phyloP scores from a whole-genome alignment of 1,140 invertebrate genomes.

The Kradibia gibbosae region DNA sequence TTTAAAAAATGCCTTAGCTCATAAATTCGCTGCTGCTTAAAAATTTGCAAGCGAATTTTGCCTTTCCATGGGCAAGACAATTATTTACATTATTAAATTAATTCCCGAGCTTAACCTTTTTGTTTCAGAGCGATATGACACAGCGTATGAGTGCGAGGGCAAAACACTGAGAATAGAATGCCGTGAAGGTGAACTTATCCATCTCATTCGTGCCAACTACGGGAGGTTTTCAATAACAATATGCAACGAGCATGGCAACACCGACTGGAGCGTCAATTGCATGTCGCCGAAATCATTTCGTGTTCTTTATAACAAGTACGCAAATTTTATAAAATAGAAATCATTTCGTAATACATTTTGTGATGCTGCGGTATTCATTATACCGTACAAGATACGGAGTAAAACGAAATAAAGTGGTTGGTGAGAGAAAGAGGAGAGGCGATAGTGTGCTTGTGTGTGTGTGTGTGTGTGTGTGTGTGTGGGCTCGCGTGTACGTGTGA shows the following conservation, averaged over 20 bases:
- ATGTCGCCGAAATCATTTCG: slow-evolving; percentile 88
- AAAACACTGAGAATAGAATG: slow-evolving; percentile 91
- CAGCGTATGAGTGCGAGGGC: slow-evolving; percentile 94
- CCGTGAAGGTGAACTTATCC: slow-evolving; percentile 88
- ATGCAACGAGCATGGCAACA: slow-evolving; percentile 96
- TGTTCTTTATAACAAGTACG: slow-evolving; percentile 85
- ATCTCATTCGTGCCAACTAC: slow-evolving; percentile 94
- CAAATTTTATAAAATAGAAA: slow-evolving; percentile 38
- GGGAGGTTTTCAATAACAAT: slow-evolving; percentile 96
- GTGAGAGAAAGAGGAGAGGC: background rate
- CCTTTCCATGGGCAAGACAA: too few relatives aligned
- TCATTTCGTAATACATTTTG: background rate
- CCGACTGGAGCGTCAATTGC: slow-evolving; percentile 97
- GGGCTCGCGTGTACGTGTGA: background rate
- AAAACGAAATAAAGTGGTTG: background rate
- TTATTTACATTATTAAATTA: background rate
- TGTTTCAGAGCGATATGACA: slow-evolving; percentile 85
- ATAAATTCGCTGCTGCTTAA: too few relatives aligned
- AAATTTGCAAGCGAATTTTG: too few relatives aligned
- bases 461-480: background rate
- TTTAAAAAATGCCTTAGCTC: too few relatives aligned
- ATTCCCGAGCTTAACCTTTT: slow-evolving; percentile 45
- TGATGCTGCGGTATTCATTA: background rate
- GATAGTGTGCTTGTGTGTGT: too few relatives aligned
- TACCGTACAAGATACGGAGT: background rate